These are phyloP conservation scores for Saguinus imperator DNA, from an alignment of 2,113 vertebrate species.

Conservation along the genomic window DNA sequence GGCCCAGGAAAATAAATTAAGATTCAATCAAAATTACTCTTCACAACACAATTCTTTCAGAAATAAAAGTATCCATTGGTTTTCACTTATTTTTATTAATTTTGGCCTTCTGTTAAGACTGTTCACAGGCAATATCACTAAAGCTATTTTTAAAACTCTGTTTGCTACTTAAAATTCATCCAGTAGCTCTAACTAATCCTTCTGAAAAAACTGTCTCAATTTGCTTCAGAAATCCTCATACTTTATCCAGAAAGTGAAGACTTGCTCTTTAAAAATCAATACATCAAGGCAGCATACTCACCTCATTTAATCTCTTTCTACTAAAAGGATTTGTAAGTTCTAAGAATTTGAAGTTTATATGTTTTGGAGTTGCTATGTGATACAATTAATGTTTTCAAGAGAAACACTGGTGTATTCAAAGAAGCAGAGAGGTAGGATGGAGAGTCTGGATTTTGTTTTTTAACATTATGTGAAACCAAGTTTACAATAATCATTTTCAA, in stretches of 20 bases:
- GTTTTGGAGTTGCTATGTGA: background rate
- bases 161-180: background rate
- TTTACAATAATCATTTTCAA: slow-evolving; percentile 29
- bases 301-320: background rate
- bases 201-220: background rate
- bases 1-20: background rate
- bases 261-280: slow-evolving; percentile 3
- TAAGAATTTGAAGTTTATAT: slow-evolving; percentile 41
- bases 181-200: background rate
- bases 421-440: background rate
- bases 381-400: background rate
- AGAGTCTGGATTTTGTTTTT: background rate
- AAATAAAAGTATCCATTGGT: background rate
- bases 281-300: background rate
- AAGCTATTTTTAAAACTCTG: background rate
- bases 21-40: background rate
- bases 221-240: background rate
- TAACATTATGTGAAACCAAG: background rate
- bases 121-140: background rate
- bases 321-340: background rate
- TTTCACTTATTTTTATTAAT: slow-evolving; percentile 3
- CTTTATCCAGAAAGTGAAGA: background rate
- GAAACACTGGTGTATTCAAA: background rate
- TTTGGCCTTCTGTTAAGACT: background rate
- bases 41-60: background rate